Evolutionary conservation across 2,888 invertebrate genomes (phyloP).

Genomic region (Oscheius onirici): DNA sequence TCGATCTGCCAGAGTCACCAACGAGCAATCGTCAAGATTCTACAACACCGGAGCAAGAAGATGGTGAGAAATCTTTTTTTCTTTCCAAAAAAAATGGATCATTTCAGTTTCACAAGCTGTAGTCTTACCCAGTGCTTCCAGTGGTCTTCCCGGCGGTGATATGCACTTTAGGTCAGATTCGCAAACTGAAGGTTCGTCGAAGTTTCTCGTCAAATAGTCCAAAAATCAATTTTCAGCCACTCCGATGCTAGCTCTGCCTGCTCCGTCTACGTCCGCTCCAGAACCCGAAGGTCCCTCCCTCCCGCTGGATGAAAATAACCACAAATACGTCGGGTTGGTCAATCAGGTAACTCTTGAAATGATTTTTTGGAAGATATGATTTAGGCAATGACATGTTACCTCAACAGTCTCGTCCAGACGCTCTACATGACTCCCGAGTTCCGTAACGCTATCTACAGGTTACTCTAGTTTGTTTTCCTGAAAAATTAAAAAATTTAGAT

Average conservation of each 20-base stretch:
- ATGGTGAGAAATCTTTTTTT: not conserved
- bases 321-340: slow-evolving; percentile 68
- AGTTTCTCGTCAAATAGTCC: not conserved
- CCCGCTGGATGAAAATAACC: slow-evolving; percentile 66
- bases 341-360: slow-evolving; percentile 52
- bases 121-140: slow-evolving; percentile 1
- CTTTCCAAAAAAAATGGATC: not conserved
- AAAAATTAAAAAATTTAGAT: slow-evolving; percentile 36
- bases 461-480: not conserved
- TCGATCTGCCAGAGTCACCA: not conserved
- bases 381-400: slow-evolving; percentile 89
- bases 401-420: slow-evolving; percentile 87
- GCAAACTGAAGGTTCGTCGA: not conserved
- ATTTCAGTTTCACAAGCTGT: not conserved
- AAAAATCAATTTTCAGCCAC: not conserved
- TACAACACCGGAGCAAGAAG: not conserved
- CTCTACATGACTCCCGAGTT: slow-evolving; percentile 92
- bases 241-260: slow-evolving; percentile 7
- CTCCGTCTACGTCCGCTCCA: not conserved
- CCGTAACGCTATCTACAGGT: slow-evolving; percentile 83
- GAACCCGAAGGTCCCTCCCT: not conserved
- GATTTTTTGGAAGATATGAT: not conserved
- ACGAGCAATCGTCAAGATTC: not conserved
- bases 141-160: slow-evolving; percentile 34
- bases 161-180: slow-evolving; percentile 12